Evolutionary conservation across 2,113 vertebrate species (phyloP).

Genomic region (Alosa alosa): DNA sequence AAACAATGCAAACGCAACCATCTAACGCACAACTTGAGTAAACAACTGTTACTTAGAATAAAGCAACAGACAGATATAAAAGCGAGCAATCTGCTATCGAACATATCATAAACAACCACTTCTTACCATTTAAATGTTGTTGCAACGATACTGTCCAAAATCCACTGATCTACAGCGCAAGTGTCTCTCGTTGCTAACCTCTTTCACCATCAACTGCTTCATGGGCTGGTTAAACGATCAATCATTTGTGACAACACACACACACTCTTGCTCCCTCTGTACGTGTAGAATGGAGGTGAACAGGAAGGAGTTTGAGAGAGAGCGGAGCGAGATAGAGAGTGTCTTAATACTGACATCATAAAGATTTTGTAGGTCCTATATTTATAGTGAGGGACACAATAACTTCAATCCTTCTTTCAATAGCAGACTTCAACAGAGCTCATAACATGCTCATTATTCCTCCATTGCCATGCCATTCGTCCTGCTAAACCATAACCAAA

Average conservation of each 20-base stretch:
- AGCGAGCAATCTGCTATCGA: not conserved
- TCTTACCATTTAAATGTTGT: constrained; percentile 9
- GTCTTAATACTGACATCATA: not conserved
- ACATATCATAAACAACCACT: not conserved
- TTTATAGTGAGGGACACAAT: not conserved
- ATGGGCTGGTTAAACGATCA: constrained; percentile 15
- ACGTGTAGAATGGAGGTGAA: not conserved
- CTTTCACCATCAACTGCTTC: not conserved
- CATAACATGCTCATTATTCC: not conserved
- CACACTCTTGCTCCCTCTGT: not conserved
- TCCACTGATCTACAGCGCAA: not conserved
- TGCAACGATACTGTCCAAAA: not conserved
- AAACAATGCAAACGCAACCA: not conserved
- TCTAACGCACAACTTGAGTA: not conserved
- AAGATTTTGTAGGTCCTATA: not conserved
- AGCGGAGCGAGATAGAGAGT: not conserved
- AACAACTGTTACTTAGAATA: not conserved
- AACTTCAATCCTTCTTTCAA: not conserved
- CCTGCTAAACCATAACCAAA: not conserved
- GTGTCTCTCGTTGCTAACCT: constrained; percentile 2
- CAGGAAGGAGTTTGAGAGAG: not conserved
- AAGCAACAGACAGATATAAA: not conserved
- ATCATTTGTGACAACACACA: constrained; percentile 18
- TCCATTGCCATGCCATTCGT: not conserved
- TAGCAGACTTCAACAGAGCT: not conserved